Base-by-base conservation (phyloP, 2,113 vertebrate species). In the Aythya baeri region DNA sequence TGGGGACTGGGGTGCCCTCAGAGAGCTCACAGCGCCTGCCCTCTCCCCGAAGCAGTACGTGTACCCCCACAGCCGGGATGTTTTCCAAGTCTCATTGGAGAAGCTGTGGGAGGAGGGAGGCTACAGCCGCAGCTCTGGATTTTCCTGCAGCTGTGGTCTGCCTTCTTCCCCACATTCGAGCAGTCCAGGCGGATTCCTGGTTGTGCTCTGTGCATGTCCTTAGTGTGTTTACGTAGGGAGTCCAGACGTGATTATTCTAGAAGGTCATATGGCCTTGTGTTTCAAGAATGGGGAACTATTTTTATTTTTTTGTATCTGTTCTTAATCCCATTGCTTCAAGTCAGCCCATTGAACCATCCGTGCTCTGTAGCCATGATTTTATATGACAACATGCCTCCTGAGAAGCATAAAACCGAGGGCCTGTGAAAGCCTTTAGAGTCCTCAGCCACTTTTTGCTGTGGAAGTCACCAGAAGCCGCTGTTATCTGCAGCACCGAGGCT, bases 211-310 rank as follows among this genome's bases (percentile, higher is more conserved):
- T 79, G 34, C 52, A 9, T 54, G 82, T 75, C 73, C 23, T 0
- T 83, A 54, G 4, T 57, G 77, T 83, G 83, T 88, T 96, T 96
- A 78, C 59, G 54, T 62, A 74, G 43, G 61, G 41, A 90, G 65
- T 41, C 70, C 93, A 93, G 82, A 15, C 83, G n/a, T 63, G 49
- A 67, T 86, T 86, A 61, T 68, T 49, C 76, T 67, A 73, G n/a
- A 58, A 82, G 90, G 91, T 94, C 90, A 95, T 81, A 88, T 2
- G 1, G 91, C 66, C 70, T 93, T 32, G 2, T 54, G 83, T 94
- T 97, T 58, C 85, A n/a, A 87, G 80, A 86, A 90, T 1, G 18
- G 89, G 88, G 93, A 96, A 71, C 78, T n/a, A 62, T 80, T 73
- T 90, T 91, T 92, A 74, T 61, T 23, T 73, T 81, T 27, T 38